Evolutionary conservation across 2,113 vertebrate genomes (phyloP), one percentile per base, ranked within the genome.

Genomic region (Gavia stellata): DNA sequence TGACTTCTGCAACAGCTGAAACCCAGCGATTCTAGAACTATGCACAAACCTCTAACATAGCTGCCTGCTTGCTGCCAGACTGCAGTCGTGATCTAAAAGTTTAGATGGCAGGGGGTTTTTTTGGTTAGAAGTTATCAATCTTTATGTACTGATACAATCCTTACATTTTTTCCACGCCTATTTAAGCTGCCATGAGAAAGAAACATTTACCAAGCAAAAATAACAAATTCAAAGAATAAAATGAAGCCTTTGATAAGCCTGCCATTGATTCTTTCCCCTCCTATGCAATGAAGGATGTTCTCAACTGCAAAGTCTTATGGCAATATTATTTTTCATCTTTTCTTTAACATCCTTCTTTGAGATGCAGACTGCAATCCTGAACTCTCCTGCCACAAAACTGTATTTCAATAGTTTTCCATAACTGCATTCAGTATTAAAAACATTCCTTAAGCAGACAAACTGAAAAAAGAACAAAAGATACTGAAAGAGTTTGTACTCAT

Each of bases 341-440:
- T 40, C 79, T 79, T 74, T 63, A 97, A 58, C 85, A 83, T 56
- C 45, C 55, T 72, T 73, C 67, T 65, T 70, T 21, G 47, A 90
- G 92, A 95, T 62, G 75, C 85, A 92, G 53, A 53, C 47, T 15
- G 34, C 45, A 85, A 70, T 67, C 73, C 95, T 86, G 40, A 94
- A 81, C 28, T 90, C 79, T 59, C 61, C 33, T 81, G 25, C 12
- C 68, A 97, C 50, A 81, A 62, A 95, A 67, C 55, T 79, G 29
- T 50, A 87, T 61, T 74, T 94, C 96, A 95, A 55, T 34, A 68
- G 53, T 81, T 94, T 86, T 94, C 58, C 89, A 34, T 20, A 79
- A 61, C 33, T 31, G 34, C 9, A 9, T 47, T 73, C 25, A 47
- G 24, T 66, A 83, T 65, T 81, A n/a, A 92, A 97, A 92, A 36